phyloP scores from a whole-genome alignment of 2,888 invertebrate species.

The Drosophila stalkeri region DNA sequence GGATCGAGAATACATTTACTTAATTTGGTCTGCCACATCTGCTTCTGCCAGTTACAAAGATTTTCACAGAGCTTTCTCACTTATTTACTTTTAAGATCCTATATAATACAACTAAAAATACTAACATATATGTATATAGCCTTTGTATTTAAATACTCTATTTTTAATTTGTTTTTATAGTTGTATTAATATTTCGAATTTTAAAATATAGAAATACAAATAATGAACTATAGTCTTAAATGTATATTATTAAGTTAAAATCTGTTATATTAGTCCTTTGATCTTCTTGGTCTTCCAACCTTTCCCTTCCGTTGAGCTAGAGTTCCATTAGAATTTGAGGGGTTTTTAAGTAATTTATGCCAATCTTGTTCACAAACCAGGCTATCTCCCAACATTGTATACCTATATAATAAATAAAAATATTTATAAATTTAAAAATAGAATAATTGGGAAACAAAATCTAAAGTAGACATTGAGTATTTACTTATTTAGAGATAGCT shows the following conservation, averaged over 20 bases:
- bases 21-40: too few relatives aligned
- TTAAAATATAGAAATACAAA: slow-evolving; percentile 75
- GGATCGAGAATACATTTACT: too few relatives aligned
- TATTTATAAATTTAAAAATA: background rate
- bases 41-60: too few relatives aligned
- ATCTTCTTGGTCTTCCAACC: slow-evolving; percentile 92
- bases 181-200: slow-evolving; percentile 75
- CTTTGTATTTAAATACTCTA: background rate
- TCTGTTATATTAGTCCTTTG: slow-evolving; percentile 90
- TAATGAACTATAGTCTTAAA: slow-evolving; percentile 76
- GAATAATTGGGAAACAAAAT: background rate
- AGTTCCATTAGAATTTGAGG: slow-evolving; percentile 87
- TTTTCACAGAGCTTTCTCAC: too few relatives aligned
- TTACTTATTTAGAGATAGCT: too few relatives aligned
- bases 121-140: background rate
- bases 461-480: background rate
- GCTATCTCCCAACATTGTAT: slow-evolving; percentile 95
- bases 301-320: slow-evolving; percentile 93
- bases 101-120: background rate
- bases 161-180: slow-evolving; percentile 38
- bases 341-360: slow-evolving; percentile 94
- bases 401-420: slow-evolving; percentile 86
- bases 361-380: slow-evolving; percentile 98
- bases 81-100: too few relatives aligned
- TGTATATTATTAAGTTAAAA: slow-evolving; percentile 68